A percentile compares a stretch with the other conserved stretches of the same genome.
Evolutionary conservation across 2,888 invertebrate genomes (phyloP).

Genomic region (Terebella lapidaria): DNA sequence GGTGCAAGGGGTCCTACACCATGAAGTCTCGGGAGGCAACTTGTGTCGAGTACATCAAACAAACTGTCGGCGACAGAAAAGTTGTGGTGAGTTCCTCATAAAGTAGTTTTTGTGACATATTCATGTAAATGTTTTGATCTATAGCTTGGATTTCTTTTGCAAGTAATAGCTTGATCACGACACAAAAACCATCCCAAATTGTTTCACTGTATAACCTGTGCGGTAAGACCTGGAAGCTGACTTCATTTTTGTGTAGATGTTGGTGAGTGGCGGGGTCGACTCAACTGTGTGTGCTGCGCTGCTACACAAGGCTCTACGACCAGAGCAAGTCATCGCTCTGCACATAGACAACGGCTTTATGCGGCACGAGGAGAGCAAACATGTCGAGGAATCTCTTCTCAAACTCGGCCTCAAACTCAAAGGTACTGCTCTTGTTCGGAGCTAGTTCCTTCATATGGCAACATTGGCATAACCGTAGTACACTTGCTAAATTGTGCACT

Average conservation of each 20-base stretch:
- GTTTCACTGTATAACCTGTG: too few species aligned
- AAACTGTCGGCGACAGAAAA: constrained; percentile 84
- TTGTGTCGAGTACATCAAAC: constrained; percentile 86
- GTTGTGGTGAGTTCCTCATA: constrained; percentile 68
- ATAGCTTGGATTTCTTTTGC: background rate
- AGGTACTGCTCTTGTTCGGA: too few species aligned
- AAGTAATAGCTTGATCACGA: background rate
- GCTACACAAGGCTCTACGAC: constrained; percentile 80
- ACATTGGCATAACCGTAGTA: too few species aligned
- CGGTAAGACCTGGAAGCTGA: too few species aligned
- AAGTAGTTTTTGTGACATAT: too few species aligned
- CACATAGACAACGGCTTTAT: constrained; percentile 99
- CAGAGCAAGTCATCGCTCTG: constrained; percentile 83
- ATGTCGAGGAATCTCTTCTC: constrained; percentile 77
- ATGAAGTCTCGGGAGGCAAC: constrained; percentile 79
- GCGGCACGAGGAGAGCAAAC: constrained; percentile 88
- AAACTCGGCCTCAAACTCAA: constrained; percentile 78
- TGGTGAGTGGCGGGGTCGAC: constrained; percentile 97
- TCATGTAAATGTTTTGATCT: too few species aligned
- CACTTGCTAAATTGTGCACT: too few species aligned
- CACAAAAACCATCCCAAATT: too few species aligned
- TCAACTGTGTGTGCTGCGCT: constrained; percentile 99
- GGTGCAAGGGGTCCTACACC: constrained; percentile 80
- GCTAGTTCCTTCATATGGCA: too few species aligned
- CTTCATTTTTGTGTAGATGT: constrained; percentile 67